Evolutionary conservation across 1,140 invertebrate genomes (phyloP), one percentile per base, ranked within the genome.

Genomic region (Aphaenogaster rudis): DNA sequence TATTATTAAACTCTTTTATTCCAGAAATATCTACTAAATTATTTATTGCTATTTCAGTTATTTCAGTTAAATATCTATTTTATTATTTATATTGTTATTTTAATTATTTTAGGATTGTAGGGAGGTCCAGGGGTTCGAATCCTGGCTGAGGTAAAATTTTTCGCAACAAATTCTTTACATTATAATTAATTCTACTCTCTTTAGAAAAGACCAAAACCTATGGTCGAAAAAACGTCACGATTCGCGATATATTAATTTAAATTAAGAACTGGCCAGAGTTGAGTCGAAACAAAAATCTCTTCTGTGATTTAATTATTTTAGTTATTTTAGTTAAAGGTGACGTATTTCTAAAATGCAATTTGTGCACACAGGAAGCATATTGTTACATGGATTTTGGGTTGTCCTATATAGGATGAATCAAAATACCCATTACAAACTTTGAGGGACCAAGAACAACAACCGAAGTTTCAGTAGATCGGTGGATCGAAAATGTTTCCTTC

Each of bases 381-480:
- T 45, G 57, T 48, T 78, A 78, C 15, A 61, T 15, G n/a, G 9
- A 13, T 69, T 78, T 67, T 15, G n/a, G 2, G 13, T 67, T 72
- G 8, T 2, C 11, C 1, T 45, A 48, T 33, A 7, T 42, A 15
- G 21, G 7, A 36, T 61, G 4, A 59, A 84, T 84, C 63, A 42
- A 59, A 76, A 59, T 63, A 36, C 8, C 36, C 3, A 36, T 80
- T 54, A 67, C 8, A 36, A 84, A 84, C 69, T 76, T 63, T 21
- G 42, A 61, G 28, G 13, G 17, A 63, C 11, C 42, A 59, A 36
- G 64, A 82, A 74, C 67, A 82, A 72, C 39, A 72, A 54, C 50
- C 9, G 50, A 61, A 76, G 69, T 61, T 76, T 63, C 39, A 15
- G 42, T 45, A 50, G 48, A 84, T 67, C 67, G 74, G 7, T 48